phyloP scores from a whole-genome alignment of 2,888 invertebrate species.

The Drosophila kuntzei region DNA sequence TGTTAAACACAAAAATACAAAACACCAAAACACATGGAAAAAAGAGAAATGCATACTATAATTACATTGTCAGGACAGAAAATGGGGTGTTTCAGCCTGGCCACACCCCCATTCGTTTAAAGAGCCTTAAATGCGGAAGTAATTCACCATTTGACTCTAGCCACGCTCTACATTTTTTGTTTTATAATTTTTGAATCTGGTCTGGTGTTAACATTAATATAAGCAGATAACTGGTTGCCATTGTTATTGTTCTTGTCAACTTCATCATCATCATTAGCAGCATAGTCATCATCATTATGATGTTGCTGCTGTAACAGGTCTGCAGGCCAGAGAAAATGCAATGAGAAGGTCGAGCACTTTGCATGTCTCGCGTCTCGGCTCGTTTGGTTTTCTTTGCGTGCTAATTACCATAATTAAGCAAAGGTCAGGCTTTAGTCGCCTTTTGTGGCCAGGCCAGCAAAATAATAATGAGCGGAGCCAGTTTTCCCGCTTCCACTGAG shows the following conservation, averaged over 20 bases:
- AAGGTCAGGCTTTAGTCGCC: conserved; percentile 81
- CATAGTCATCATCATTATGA: conserved; percentile 6
- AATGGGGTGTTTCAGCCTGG: too few relatives aligned
- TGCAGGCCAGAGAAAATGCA: conserved; percentile 32
- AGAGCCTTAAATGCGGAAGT: conserved; percentile 58
- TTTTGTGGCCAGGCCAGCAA: conserved; percentile 73
- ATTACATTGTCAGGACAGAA: conserved; percentile 39
- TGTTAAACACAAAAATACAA: conserved; percentile 34
- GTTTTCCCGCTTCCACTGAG: neutral
- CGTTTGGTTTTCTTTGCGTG: conserved; percentile 65
- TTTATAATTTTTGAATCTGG: conserved; percentile 14
- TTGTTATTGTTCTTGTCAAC: conserved; percentile 39
- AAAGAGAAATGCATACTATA: conserved; percentile 66
- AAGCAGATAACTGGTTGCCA: neutral
- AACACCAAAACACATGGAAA: too few relatives aligned
- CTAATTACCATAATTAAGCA: conserved; percentile 81
- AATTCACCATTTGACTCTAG: conserved; percentile 57
- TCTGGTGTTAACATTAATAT: conserved; percentile 65
- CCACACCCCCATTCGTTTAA: too few relatives aligned
- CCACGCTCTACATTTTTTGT: conserved; percentile 20
- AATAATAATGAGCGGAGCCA: conserved; percentile 70
- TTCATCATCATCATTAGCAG: conserved; percentile 53
- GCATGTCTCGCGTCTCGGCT: conserved; percentile 52
- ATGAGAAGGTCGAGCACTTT: conserved; percentile 32
- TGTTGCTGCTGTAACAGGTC: neutral